Evolutionary conservation across 2,797 vertebrate genomes (phyloP).

Genomic region (Picus viridis): DNA sequence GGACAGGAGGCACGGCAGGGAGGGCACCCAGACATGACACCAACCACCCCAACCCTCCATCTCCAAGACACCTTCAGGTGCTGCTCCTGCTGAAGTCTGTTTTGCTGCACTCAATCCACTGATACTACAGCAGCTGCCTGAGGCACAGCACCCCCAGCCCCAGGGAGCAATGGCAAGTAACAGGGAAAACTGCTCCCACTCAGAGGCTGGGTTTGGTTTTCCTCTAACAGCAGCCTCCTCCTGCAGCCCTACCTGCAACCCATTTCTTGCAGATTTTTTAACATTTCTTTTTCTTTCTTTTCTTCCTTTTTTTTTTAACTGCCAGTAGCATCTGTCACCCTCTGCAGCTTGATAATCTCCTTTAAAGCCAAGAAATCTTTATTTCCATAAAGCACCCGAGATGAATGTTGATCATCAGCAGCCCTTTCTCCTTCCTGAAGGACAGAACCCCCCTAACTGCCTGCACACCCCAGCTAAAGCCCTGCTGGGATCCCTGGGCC

Average conservation of each 20-base stretch:
- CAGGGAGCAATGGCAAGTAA: fast-evolving
- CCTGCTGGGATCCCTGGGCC: neutral
- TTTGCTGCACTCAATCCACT: fast-evolving
- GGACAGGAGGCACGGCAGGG: fast-evolving
- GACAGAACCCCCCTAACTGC: conserved; percentile 14
- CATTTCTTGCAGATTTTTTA: conserved; percentile 51
- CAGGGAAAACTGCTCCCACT: neutral
- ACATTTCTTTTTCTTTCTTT: neutral
- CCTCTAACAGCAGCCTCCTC: conserved; percentile 51
- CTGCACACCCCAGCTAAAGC: neutral
- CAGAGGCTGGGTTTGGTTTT: conserved; percentile 21
- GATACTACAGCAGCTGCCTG: fast-evolving
- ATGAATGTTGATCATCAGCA: conserved; percentile 72
- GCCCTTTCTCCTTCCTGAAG: conserved; percentile 48
- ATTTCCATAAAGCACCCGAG: conserved; percentile 66
- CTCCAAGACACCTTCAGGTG: fast-evolving
- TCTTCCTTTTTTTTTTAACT: conserved; percentile 46
- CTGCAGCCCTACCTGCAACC: conserved; percentile 45
- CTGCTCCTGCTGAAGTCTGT: fast-evolving
- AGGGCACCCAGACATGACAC: neutral
- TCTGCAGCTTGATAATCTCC: conserved; percentile 57
- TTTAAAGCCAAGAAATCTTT: conserved; percentile 69
- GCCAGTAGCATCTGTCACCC: conserved; percentile 72
- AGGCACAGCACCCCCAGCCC: neutral
- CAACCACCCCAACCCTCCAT: fast-evolving